Conservation (phyloP, 2,797 vertebrate genomes). For the Hozukius guyotensis region DNA sequence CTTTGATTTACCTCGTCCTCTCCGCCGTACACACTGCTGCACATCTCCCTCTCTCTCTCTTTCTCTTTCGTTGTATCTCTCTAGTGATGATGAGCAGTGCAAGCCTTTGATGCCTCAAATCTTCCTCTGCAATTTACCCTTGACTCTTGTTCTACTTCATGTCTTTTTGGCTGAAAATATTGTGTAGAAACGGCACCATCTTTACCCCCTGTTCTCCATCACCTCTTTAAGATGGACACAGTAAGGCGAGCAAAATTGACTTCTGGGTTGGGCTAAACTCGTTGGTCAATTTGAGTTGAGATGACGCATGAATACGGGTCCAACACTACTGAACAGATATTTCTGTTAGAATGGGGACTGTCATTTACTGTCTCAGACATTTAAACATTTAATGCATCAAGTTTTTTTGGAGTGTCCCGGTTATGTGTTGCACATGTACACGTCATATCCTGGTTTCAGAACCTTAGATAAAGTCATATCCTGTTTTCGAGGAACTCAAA, state of each 20-base stretch:
- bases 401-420: background rate
- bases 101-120: constrained; percentile 23
- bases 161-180: background rate
- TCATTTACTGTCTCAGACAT: background rate
- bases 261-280: background rate
- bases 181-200: background rate
- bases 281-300: background rate
- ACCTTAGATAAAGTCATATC: background rate
- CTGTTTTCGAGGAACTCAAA: background rate
- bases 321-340: background rate
- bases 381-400: background rate
- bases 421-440: background rate
- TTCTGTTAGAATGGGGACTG: background rate
- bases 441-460: background rate
- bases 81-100: constrained; percentile 5
- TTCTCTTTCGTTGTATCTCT: background rate
- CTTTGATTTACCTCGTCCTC: constrained; percentile 61
- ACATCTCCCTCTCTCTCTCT: background rate
- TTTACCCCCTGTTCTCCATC: background rate
- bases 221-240: background rate
- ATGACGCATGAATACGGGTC: background rate
- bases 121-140: constrained; percentile 8
- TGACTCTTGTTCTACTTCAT: background rate
- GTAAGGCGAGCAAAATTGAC: too few species aligned
- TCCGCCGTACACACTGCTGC: constrained; percentile 10